Evolutionary conservation across 1,140 invertebrate species (phyloP).

Genomic region (Acyrthosiphon pisum): DNA sequence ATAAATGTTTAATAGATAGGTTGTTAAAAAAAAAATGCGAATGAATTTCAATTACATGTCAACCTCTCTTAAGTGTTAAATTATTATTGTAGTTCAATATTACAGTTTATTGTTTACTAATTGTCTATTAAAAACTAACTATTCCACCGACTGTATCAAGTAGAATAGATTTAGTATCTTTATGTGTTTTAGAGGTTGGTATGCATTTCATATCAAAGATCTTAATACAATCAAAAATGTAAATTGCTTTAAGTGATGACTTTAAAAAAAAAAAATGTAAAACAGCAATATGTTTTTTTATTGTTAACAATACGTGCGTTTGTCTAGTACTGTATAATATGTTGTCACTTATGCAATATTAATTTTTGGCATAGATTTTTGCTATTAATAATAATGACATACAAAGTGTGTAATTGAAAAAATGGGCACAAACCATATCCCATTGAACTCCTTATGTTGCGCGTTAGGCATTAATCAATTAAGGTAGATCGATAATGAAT

Average conservation of each 20-base stretch:
- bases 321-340: neutral
- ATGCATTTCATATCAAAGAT: constrained; percentile 31
- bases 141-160: constrained; percentile 29
- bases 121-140: constrained; percentile 4
- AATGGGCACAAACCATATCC: neutral
- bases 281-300: neutral
- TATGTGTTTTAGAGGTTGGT: constrained; percentile 33
- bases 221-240: neutral
- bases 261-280: constrained; percentile 26
- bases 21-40: neutral
- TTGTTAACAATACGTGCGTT: neutral
- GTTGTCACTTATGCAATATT: constrained; percentile 19
- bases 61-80: constrained; percentile 20
- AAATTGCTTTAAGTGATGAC: constrained; percentile 27
- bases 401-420: constrained; percentile 11
- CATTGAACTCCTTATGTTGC: neutral
- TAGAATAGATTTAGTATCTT: neutral
- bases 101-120: neutral
- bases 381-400: neutral
- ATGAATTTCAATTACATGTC: neutral
- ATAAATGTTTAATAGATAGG: neutral
- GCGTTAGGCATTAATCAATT: constrained; percentile 24
- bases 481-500: neutral
- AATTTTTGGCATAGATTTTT: constrained; percentile 7
- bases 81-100: constrained; percentile 31